A percentile compares a stretch with the other conserved stretches of the same genome.
phyloP scores from a whole-genome alignment of 1,140 invertebrate genomes.

The Lasaia peninsularis region DNA sequence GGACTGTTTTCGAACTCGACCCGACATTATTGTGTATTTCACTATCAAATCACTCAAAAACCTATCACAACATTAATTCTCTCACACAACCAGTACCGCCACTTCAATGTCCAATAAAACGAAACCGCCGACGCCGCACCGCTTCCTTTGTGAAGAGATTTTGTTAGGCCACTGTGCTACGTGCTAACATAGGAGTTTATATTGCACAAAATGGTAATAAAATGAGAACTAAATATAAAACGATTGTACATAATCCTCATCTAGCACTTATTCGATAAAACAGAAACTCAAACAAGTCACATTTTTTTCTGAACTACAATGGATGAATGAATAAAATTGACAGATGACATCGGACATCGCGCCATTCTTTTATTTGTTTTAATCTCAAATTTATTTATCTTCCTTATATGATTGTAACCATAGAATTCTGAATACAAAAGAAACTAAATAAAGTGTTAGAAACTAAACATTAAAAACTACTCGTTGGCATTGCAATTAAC shows the following conservation, averaged over 20 bases:
- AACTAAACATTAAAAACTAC: constrained; percentile 51
- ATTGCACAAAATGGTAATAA: constrained; percentile 40
- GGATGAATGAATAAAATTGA: constrained; percentile 74
- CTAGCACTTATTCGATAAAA: constrained; percentile 59
- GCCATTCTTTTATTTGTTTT: constrained; percentile 55
- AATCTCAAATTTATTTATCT: constrained; percentile 31
- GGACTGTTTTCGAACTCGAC: constrained; percentile 82
- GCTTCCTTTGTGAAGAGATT: constrained; percentile 64
- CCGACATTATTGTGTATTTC: constrained; percentile 75
- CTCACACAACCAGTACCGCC: constrained; percentile 38
- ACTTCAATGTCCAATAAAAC: constrained; percentile 49
- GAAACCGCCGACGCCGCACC: constrained; percentile 59
- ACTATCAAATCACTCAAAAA: constrained; percentile 35
- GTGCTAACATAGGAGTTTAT: constrained; percentile 39
- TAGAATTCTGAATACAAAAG: constrained; percentile 29
- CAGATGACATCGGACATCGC: constrained; percentile 71
- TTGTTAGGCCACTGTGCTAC: constrained; percentile 53
- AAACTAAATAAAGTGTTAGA: constrained; percentile 30
- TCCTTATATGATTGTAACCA: constrained; percentile 28
- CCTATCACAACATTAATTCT: constrained; percentile 30
- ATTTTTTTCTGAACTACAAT: constrained; percentile 74
- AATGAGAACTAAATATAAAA: constrained; percentile 46
- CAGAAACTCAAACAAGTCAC: constrained; percentile 69
- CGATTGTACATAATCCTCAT: constrained; percentile 50
- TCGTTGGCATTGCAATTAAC: constrained; percentile 72